Conservation (phyloP, 2,113 vertebrate species). For the Lichenostomus cassidix region DNA sequence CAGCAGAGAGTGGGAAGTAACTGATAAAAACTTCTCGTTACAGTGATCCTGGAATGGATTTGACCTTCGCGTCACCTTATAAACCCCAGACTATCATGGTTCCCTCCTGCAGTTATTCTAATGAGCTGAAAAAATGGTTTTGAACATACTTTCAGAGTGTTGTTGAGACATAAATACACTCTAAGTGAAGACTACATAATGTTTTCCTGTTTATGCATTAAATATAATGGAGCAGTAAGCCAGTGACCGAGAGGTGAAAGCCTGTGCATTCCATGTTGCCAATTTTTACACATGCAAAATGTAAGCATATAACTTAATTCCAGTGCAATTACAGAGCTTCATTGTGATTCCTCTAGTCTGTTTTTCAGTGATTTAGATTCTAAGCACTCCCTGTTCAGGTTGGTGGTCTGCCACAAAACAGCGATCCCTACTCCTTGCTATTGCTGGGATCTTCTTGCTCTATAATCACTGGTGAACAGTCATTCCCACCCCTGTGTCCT, state of each 20-base stretch:
- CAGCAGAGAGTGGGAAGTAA: neutral
- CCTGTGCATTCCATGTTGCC: neutral
- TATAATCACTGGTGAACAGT: fast-evolving
- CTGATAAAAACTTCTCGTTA: neutral
- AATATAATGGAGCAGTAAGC: conserved; percentile 25
- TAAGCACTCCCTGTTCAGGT: neutral
- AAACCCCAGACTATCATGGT: neutral
- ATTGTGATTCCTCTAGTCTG: neutral
- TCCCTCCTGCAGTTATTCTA: conserved; percentile 24
- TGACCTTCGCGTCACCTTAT: neutral
- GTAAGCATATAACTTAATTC: conserved; percentile 23
- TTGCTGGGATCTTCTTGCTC: neutral
- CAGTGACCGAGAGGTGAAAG: conserved; percentile 33
- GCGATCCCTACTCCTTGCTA: neutral
- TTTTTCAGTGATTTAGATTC: conserved; percentile 2
- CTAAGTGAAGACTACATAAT: neutral
- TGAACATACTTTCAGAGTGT: neutral
- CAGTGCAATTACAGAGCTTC: neutral
- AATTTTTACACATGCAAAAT: conserved; percentile 14
- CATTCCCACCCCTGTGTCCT: neutral
- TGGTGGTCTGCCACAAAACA: neutral
- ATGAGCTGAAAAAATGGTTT: conserved; percentile 25
- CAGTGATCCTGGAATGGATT: neutral
- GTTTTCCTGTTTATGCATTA: conserved; percentile 33
- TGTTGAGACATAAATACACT: neutral